Conservation (phyloP, 2,888 invertebrate genomes). For the Thalpophila matura region DNA sequence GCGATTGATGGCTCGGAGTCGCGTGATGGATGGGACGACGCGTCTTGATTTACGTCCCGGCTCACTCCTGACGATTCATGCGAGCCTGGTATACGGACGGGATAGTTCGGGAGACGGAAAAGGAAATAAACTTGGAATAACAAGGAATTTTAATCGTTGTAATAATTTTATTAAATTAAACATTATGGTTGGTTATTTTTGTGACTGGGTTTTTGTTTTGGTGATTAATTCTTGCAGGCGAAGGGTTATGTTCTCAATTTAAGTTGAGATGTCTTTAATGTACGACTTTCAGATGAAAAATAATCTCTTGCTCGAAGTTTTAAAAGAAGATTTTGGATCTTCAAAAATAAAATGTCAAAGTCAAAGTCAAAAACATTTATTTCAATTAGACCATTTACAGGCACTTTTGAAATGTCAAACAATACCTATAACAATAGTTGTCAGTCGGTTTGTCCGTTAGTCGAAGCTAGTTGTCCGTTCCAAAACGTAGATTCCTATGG, state of each 20-base stretch:
- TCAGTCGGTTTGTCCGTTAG: no score
- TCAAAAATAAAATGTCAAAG: not conserved
- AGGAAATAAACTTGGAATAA: conserved; percentile 67
- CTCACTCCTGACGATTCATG: conserved; percentile 81
- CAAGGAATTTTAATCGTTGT: conserved; percentile 65
- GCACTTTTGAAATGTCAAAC: no score
- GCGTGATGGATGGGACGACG: conserved; percentile 85
- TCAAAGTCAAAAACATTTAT: no score
- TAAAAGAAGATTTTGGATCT: not conserved
- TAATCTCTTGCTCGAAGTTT: not conserved
- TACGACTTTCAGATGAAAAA: not conserved
- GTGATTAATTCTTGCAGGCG: conserved; percentile 25
- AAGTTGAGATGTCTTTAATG: not conserved
- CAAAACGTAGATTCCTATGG: no score
- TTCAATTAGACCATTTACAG: no score
- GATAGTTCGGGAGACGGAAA: conserved; percentile 54
- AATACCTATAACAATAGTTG: no score
- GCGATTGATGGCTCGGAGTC: conserved; percentile 84
- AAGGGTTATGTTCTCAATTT: conserved; percentile 7
- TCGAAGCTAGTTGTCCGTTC: no score
- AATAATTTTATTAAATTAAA: conserved; percentile 63
- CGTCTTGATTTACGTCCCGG: conserved; percentile 84
- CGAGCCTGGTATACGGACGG: conserved; percentile 67
- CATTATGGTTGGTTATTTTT: conserved; percentile 49
- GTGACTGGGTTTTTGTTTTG: conserved; percentile 30